Conservation (phyloP, 1,140 invertebrate species). For the Lineus longissimus region DNA sequence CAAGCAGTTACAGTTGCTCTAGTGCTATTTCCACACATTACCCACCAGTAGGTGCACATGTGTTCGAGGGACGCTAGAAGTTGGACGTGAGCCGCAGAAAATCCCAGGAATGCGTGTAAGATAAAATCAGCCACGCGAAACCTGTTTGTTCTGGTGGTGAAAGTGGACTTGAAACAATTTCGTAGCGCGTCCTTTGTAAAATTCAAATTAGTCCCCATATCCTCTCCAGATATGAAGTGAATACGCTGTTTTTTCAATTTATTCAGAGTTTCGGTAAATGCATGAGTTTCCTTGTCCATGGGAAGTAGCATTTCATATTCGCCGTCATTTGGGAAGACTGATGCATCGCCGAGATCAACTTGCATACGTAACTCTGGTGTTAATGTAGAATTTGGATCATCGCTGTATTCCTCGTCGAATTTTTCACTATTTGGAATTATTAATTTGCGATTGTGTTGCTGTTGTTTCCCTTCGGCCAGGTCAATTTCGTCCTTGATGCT, state of each 20-base stretch:
- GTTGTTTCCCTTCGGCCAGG: neutral
- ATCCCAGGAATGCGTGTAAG: neutral
- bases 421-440: slow-evolving; percentile 1
- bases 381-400: neutral
- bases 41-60: neutral
- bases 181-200: neutral
- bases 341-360: slow-evolving; percentile 1
- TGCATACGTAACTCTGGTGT: no score
- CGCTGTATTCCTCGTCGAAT: neutral
- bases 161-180: neutral
- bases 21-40: neutral
- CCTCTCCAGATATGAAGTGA: neutral
- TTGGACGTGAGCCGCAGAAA: slow-evolving; percentile 4
- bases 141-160: slow-evolving; percentile 3
- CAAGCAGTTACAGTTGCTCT: neutral
- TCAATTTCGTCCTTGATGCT: neutral
- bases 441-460: neutral
- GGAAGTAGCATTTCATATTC: slow-evolving; percentile 1
- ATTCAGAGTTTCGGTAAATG: neutral
- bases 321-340: neutral
- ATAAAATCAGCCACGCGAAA: slow-evolving; percentile 2
- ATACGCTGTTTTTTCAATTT: slow-evolving; percentile 5
- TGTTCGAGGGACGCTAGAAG: neutral
- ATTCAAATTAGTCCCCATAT: neutral
- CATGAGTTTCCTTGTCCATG: neutral